Conservation (phyloP, 2,888 invertebrate species). For the Temnothorax rugatulus region DNA sequence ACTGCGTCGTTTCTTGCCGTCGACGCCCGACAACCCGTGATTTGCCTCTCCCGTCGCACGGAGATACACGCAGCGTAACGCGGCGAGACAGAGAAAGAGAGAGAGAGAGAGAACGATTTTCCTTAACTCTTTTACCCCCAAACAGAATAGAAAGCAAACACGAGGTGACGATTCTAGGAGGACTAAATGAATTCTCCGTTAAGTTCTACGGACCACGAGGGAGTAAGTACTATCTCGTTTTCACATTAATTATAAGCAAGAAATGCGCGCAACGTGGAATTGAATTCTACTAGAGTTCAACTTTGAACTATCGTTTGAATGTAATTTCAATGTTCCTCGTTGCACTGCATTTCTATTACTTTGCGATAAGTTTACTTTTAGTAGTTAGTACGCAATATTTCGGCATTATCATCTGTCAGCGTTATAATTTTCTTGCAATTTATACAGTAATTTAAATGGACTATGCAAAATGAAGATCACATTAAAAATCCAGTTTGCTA, state of each 20-base stretch:
- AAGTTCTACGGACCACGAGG: constrained; percentile 99
- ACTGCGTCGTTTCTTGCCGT: constrained; percentile 38
- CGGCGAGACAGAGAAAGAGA: not conserved
- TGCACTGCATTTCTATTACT: not conserved
- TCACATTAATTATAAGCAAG: constrained; percentile 4
- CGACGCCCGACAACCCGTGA: constrained; percentile 3
- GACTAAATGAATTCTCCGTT: constrained; percentile 99
- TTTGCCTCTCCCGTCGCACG: constrained; percentile 28
- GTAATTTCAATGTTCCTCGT: constrained; percentile 5
- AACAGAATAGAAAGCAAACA: constrained; percentile 99
- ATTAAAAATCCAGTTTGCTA: not conserved
- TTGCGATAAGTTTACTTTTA: not conserved
- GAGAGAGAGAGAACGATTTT: constrained; percentile 58
- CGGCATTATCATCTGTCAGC: not conserved
- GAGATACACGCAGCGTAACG: not conserved
- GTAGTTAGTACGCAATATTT: not conserved
- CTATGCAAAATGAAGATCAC: not conserved
- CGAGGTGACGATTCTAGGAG: constrained; percentile 99
- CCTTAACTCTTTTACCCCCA: constrained; percentile 72
- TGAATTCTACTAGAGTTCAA: not conserved
- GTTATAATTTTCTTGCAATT: not conserved
- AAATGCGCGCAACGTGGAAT: not conserved
- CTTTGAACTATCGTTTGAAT: not conserved
- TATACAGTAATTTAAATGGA: not conserved
- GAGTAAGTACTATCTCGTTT: constrained; percentile 90